These are phyloP conservation scores for Andricus grossulariae DNA, from an alignment of 1,140 invertebrate species.

Conservation along the genomic window DNA sequence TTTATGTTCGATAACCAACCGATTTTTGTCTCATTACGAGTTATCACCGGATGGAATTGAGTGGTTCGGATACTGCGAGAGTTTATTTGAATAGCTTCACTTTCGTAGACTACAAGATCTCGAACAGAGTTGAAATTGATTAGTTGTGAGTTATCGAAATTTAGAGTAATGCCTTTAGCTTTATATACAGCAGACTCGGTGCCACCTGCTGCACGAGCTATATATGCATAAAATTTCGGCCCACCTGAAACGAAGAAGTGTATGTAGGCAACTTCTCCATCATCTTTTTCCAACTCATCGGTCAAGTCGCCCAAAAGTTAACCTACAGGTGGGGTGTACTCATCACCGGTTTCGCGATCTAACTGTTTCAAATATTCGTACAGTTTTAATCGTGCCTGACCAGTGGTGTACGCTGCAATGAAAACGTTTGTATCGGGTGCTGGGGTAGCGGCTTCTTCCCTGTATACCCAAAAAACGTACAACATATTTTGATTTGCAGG, in stretches of 20 bases:
- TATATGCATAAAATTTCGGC: not conserved
- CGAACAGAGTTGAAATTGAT: slow-evolving; percentile 23
- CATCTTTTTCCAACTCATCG: slow-evolving; percentile 49
- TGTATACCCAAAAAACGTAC: slow-evolving; percentile 52
- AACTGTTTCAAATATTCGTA: slow-evolving; percentile 65
- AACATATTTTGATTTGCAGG: slow-evolving; percentile 52
- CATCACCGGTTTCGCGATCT: slow-evolving; percentile 54
- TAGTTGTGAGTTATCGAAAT: slow-evolving; percentile 31
- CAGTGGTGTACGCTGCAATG: slow-evolving; percentile 67
- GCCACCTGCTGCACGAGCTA: not conserved
- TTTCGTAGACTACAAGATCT: not conserved
- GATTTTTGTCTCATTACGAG: not conserved
- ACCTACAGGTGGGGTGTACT: slow-evolving; percentile 49
- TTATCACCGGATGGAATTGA: not conserved
- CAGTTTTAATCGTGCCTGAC: slow-evolving; percentile 67
- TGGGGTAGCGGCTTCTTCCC: slow-evolving; percentile 38
- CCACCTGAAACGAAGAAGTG: slow-evolving; percentile 43
- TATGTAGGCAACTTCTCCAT: slow-evolving; percentile 48
- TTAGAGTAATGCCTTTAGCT: slow-evolving; percentile 46
- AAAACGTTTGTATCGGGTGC: slow-evolving; percentile 59
- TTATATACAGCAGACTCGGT: slow-evolving; percentile 33
- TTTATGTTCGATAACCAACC: not conserved
- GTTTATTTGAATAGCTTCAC: not conserved
- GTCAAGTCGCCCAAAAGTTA: slow-evolving; percentile 61
- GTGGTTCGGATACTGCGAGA: not conserved